These are phyloP conservation scores for Brachyalestes nurse DNA, from an alignment of 2,797 vertebrate species.

Conservation along the genomic window DNA sequence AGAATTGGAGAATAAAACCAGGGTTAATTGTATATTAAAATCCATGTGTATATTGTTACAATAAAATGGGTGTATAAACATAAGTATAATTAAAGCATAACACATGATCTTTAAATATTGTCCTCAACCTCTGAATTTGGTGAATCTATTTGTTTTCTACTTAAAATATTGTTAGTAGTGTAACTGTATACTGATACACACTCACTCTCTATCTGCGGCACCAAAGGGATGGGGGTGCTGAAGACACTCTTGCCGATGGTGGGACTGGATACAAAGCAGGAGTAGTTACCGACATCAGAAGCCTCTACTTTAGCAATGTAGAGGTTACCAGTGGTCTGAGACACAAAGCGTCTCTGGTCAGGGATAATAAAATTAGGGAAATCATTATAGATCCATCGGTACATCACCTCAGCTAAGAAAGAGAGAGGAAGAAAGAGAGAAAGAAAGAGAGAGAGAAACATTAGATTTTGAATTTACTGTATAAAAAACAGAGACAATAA, in stretches of 20 bases:
- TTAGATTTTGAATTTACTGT: background rate
- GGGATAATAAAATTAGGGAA: slow-evolving; percentile 93
- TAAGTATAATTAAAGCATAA: background rate
- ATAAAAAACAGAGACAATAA: background rate
- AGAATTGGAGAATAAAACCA: background rate
- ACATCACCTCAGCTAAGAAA: slow-evolving; percentile 88
- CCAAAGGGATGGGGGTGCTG: slow-evolving; percentile 93
- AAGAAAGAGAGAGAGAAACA: background rate
- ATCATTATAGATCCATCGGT: slow-evolving; percentile 96
- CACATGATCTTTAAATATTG: background rate
- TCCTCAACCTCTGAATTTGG: background rate
- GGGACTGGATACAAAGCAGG: slow-evolving; percentile 95
- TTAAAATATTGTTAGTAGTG: too few species aligned
- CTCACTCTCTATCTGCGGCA: slow-evolving; percentile 88
- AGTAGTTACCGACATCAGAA: slow-evolving; percentile 95
- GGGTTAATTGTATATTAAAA: background rate
- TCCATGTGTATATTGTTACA: background rate
- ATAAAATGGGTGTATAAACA: background rate
- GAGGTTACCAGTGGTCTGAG: slow-evolving; percentile 93
- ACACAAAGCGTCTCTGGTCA: slow-evolving; percentile 91
- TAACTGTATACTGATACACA: slow-evolving; percentile 21
- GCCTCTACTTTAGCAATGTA: slow-evolving; percentile 96
- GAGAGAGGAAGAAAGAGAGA: background rate
- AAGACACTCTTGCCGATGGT: slow-evolving; percentile 94
- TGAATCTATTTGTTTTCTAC: background rate